Conservation (phyloP, 2,888 invertebrate genomes). For the Pristionchus entomophagus region DNA sequence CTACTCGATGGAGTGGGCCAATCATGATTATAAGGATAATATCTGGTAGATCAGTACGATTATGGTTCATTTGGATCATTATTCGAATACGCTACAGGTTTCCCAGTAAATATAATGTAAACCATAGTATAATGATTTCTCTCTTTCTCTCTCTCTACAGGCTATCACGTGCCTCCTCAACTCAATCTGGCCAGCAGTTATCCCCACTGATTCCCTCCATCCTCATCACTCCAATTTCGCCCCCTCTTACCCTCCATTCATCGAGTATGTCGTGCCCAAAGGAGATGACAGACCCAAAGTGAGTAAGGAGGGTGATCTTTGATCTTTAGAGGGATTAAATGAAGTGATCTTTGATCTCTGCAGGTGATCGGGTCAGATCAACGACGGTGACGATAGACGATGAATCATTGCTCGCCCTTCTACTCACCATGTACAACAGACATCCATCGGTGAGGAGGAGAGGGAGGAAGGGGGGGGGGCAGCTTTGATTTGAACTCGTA, state of each 20-base stretch:
- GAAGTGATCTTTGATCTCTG: neutral
- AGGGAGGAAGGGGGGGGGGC: neutral
- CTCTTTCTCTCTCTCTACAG: constrained; percentile 58
- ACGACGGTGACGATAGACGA: neutral
- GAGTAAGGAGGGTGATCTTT: neutral
- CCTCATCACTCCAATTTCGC: neutral
- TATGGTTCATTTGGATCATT: too few species aligned
- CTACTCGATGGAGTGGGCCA: neutral
- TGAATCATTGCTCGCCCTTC: neutral
- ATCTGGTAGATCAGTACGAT: too few species aligned
- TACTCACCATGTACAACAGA: constrained; percentile 3
- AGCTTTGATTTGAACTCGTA: neutral
- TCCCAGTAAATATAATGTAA: too few species aligned
- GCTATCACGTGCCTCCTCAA: constrained; percentile 65
- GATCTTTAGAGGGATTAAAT: neutral
- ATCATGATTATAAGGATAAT: too few species aligned
- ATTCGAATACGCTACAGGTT: too few species aligned
- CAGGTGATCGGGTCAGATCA: constrained; percentile 11
- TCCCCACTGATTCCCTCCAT: constrained; percentile 47
- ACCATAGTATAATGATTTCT: too few species aligned
- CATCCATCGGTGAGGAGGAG: neutral
- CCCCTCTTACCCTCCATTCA: constrained; percentile 32
- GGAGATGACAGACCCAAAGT: neutral
- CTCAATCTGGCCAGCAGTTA: constrained; percentile 56
- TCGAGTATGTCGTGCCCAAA: constrained; percentile 16